Evolutionary conservation across 2,888 invertebrate species (phyloP), one percentile per base, ranked within the genome.

Genomic region (Trissolcus brochymenae): DNA sequence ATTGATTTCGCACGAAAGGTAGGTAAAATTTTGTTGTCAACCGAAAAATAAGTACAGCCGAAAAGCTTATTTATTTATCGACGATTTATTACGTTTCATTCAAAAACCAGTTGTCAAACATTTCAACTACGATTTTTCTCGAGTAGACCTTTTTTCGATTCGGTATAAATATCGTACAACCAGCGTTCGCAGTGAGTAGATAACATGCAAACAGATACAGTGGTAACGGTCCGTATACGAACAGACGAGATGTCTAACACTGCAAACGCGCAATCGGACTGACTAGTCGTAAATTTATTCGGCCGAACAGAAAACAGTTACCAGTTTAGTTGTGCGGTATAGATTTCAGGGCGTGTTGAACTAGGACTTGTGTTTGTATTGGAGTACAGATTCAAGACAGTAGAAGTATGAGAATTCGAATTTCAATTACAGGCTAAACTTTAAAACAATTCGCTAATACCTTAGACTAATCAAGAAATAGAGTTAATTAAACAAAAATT

Each of bases 211-310:
- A 81, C 78, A 82, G 82, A 74, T 82, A 81, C 80, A 82, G 84
- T 83, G 82, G 84, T 84, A 86, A 86, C 84, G 82, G 84, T 77
- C 72, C 84, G 83, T 84, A 86, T 87, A 85, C 81, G 84, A 85
- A 85, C 84, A 85, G 86, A 86, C 84, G 84, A 75, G 76, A 73
- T 73, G 74, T 72, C 75, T 62, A 72, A 72, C 72, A 75, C 75
- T 65, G 67, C 67, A 55, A 74, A 71, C 70, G 70, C 67, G 71
- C 74, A 77, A 79, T 77, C 76, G 74, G 80, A 67, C 80, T 76
- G 78, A 77, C 68, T 71, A 79, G 82, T 82, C 83, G 83, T 84
- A 86, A 84, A 88, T 88, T 87, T 87, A 87, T 87, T 88, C 85
- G 84, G 81, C 82, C 82, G 79, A 84, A 85, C 86, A 85, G 86